Conservation (phyloP, 2,113 vertebrate genomes). For the Mionectes macconnelli region DNA sequence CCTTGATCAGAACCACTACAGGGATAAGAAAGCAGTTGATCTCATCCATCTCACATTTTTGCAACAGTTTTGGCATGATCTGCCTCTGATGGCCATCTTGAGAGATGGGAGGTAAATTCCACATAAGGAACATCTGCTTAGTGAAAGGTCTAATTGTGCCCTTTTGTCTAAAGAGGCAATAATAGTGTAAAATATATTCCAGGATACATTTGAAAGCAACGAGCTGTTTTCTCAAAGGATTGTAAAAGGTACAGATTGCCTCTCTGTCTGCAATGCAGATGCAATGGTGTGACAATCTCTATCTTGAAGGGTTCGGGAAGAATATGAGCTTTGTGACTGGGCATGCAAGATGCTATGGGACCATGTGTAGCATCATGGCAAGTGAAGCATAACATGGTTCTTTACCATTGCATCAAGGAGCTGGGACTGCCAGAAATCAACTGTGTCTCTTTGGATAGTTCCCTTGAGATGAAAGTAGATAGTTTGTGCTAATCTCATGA, state of each 20-base stretch:
- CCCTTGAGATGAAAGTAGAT: neutral
- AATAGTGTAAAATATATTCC: neutral
- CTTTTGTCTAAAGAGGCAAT: neutral
- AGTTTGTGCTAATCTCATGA: neutral
- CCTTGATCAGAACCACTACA: neutral
- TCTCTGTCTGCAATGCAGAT: neutral
- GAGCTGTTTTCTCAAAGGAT: neutral
- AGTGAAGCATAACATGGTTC: neutral
- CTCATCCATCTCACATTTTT: neutral
- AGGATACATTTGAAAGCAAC: neutral
- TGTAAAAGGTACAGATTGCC: neutral
- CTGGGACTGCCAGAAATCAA: neutral
- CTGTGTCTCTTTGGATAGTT: neutral
- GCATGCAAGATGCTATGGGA: neutral
- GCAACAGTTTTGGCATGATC: neutral
- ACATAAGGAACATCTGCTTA: neutral
- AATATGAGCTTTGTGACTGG: neutral
- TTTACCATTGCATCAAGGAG: neutral
- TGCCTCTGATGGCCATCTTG: neutral
- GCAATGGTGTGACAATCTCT: neutral
- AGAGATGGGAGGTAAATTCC: neutral
- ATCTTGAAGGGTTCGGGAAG: neutral
- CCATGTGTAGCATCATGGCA: neutral
- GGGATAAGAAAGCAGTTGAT: neutral
- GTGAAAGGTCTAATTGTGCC: neutral